Conservation (phyloP, 2,113 vertebrate species). For the Tachysurus fulvidraco region DNA sequence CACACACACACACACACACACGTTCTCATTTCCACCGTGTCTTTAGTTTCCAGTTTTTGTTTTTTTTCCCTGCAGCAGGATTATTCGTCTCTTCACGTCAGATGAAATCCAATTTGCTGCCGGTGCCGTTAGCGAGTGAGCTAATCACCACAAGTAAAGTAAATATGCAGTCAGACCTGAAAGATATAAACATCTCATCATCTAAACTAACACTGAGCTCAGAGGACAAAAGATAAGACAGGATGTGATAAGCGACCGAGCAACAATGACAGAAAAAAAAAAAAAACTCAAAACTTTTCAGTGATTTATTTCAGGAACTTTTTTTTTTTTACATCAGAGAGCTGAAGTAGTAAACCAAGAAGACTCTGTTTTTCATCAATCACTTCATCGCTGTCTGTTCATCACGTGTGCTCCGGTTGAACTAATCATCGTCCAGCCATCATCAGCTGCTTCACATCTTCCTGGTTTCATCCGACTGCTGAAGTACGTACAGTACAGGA, state of each 20-base stretch:
- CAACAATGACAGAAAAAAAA: not conserved
- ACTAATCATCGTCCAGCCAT: not conserved
- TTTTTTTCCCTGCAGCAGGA: not conserved
- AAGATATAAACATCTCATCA: not conserved
- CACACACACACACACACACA: not conserved
- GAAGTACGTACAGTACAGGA: not conserved
- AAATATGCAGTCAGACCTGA: not conserved
- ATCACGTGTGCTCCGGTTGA: not conserved
- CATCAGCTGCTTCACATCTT: not conserved
- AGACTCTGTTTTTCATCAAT: not conserved
- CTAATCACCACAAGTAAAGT: not conserved
- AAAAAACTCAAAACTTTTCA: not conserved
- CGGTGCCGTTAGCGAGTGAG: not conserved
- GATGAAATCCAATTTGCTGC: not conserved
- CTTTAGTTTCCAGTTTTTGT: not conserved
- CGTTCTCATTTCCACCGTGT: not conserved
- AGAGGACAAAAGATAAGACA: not conserved
- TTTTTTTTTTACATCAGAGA: not conserved
- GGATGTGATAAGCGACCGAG: not conserved
- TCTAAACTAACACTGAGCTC: not conserved
- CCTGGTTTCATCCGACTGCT: not conserved
- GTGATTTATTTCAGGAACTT: not conserved
- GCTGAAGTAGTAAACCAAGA: not conserved
- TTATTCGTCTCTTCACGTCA: not conserved
- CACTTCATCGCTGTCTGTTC: too few relatives aligned